Evolutionary conservation across 2,797 vertebrate species (phyloP).

Genomic region (Hipposideros larvatus): DNA sequence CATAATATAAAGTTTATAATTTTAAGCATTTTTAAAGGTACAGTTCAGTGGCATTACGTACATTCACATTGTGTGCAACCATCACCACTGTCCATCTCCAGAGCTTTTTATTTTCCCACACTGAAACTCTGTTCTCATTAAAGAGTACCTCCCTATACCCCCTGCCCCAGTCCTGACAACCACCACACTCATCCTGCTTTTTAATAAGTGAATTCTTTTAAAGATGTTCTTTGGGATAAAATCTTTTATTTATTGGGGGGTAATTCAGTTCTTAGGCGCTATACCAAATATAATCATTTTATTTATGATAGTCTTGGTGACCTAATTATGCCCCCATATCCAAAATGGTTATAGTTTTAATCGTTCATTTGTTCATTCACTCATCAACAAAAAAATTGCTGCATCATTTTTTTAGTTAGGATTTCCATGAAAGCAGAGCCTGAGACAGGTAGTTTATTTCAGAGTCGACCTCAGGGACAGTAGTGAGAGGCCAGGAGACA

Average conservation of each 20-base stretch:
- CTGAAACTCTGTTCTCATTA: background rate
- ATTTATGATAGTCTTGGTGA: background rate
- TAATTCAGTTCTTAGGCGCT: background rate
- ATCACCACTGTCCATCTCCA: no score
- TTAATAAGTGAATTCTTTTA: background rate
- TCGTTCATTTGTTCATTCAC: no score
- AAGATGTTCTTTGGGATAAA: background rate
- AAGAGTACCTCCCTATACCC: background rate
- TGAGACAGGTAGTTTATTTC: background rate
- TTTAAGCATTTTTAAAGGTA: no score
- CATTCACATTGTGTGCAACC: no score
- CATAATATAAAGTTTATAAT: background rate
- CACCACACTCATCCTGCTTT: background rate
- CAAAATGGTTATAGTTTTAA: background rate
- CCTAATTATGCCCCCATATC: background rate
- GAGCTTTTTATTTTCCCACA: no score
- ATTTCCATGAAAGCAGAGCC: no score
- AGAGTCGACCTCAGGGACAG: background rate
- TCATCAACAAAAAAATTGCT: no score
- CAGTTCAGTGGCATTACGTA: no score
- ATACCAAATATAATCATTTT: background rate
- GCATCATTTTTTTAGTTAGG: no score
- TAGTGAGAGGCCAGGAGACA: background rate
- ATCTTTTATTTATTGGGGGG: background rate
- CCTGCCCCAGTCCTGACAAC: background rate